Percentiles rank a stretch among this genome's conserved stretches.
These are phyloP conservation scores for Ctenicera cuprea DNA, from an alignment of 2,888 invertebrate genomes.

Conservation along the genomic window DNA sequence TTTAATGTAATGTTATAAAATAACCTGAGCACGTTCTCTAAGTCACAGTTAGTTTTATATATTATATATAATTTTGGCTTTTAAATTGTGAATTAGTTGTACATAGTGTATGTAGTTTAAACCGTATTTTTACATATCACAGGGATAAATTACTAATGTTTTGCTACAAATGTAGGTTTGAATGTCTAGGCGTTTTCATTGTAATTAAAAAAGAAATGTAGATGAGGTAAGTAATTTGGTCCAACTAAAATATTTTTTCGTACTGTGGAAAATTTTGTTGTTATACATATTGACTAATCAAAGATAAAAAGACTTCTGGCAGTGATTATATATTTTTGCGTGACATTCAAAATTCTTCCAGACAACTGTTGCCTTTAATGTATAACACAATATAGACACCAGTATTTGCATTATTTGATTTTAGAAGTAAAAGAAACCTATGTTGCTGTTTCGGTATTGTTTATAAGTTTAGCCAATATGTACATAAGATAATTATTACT, in stretches of 20 bases:
- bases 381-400: conserved; percentile 11
- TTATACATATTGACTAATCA: conserved; percentile 45
- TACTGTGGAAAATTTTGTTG: conserved; percentile 36
- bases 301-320: neutral
- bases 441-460: conserved; percentile 48
- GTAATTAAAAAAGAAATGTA: conserved; percentile 6
- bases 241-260: conserved; percentile 39
- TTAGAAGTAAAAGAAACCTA: conserved; percentile 31
- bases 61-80: conserved; percentile 34
- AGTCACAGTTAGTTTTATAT: conserved; percentile 31
- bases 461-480: conserved; percentile 67
- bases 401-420: conserved; percentile 33
- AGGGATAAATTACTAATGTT: conserved; percentile 47
- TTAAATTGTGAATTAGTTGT: conserved; percentile 51
- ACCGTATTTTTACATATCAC: conserved; percentile 60
- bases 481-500: conserved; percentile 66
- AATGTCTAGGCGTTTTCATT: conserved; percentile 33
- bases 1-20: conserved; percentile 47
- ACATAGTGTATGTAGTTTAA: conserved; percentile 57
- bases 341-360: conserved; percentile 7
- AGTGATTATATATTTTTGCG: neutral
- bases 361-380: conserved; percentile 18
- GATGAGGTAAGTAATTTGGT: conserved; percentile 19
- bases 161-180: conserved; percentile 37
- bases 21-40: conserved; percentile 23